Base-by-base conservation (phyloP, 2,113 vertebrate genomes). In the Noturus placidus region DNA sequence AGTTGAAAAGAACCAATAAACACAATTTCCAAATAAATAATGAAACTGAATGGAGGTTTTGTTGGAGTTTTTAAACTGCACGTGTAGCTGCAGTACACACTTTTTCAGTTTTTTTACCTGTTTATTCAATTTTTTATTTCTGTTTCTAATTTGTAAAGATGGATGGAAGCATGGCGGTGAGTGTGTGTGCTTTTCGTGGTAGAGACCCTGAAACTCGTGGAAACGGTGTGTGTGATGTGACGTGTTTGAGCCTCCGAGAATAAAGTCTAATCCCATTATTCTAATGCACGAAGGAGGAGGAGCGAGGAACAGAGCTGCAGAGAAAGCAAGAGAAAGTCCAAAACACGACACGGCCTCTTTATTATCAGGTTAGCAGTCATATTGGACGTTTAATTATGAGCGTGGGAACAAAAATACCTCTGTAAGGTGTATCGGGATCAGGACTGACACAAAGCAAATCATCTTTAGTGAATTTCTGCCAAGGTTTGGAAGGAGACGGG, bases 221-320 rank as follows among this genome's bases (percentile, higher is more conserved):
- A 61, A 86, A 54, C 1, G 65, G 22, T 76, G 42, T 52, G 54
- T 35, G 54, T 59, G 10, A 14, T 6, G 88, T 57, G 90, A 72
- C 42, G 57, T 87, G 83, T 90, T 82, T 88, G 88, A 91, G 88
- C 89, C 82, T 89, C 87, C 82, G 83, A 83, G 86, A 87, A 89
- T 89, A 91, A 90, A 82, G 89, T 61, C 81, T 91, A 91, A 91
- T 86, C 90, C 86, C 86, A 91, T 91, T 90, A 90, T 89, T 91
- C 57, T 84, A 86, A 88, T 70, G 88, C 88, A 82, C 50, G 65
- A 14, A 52, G 69, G 56, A 84, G 87, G 82, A 61, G 35, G 83
- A 70, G 84, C 46, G 25, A 56, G 30, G n/a, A 19, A 8, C 46
- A 57, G 70, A 69, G 50, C 82, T 82, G 19, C 38, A 72, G 65